Base-by-base conservation (phyloP, 2,888 invertebrate species). In the Acanthacorydalis orientalis region DNA sequence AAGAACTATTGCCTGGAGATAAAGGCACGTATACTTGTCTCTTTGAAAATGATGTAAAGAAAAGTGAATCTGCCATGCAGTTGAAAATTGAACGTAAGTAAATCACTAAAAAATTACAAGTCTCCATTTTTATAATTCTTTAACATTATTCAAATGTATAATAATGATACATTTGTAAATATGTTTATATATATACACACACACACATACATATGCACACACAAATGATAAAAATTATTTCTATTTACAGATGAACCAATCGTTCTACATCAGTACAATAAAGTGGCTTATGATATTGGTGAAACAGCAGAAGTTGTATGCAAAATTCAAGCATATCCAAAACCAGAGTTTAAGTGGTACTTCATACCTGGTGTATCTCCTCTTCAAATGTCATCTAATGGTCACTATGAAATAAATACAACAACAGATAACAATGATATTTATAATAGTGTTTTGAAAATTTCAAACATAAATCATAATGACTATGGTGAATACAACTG, bases 401-500 rank as follows among this genome's bases (percentile, higher is more conserved):
- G 85, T 0, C 87, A 88, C 59, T 90, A 90, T 63, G 83, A 87
- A 59, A 84, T 89, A 41, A 84, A 80, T 55, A 83, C 86, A 2
- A 82, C 79, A 14, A 79, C 77, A 34, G 83, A 88, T 55, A 81
- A 83, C 54, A 86, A 88, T 64, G 91, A 92, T 61, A 77, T 88
- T 1, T 90, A 90, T 64, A 81, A 82, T 4, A 88, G 87, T 49
- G 74, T 85, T 1, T 65, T 92, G 34, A 75, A 65, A 58, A 70
- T 92, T 53, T 78, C 80, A 46, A 78, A 80, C 50, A 75, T 91
- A 12, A 78, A 80, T 42, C 76, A 80, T n/a, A 75, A 80, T 46
- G 90, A 92, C 60, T 92, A 91, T 58, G 93, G 93, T 0, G 89
- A 90, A 49, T 95, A 92, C 65, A 84, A 80, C 48, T 95, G 95